Conservation (phyloP, 2,797 vertebrate genomes). For the Sciurus vulgaris region DNA sequence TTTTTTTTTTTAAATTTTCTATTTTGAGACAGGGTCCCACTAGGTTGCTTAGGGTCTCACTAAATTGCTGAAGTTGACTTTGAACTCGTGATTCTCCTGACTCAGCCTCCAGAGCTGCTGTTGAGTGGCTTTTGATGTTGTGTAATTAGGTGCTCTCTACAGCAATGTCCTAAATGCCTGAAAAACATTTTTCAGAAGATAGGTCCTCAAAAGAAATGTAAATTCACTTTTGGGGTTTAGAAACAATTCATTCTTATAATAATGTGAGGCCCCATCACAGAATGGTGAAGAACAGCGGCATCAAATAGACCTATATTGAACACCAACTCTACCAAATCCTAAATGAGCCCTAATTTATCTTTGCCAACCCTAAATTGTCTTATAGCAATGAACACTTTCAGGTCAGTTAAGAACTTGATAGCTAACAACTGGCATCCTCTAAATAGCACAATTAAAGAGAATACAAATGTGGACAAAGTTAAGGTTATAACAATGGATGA, state of each 20-base stretch:
- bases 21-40: too few species aligned
- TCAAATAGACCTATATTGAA: constrained; percentile 6
- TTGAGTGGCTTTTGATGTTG: not conserved
- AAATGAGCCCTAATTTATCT: not conserved
- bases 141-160: not conserved
- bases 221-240: not conserved
- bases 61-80: too few species aligned
- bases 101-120: too few species aligned
- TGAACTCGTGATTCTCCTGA: too few species aligned
- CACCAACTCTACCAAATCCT: not conserved
- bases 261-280: not conserved
- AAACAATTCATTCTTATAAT: not conserved
- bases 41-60: too few species aligned
- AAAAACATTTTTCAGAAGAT: not conserved
- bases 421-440: not conserved
- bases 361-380: not conserved
- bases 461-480: not conserved
- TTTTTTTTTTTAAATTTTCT: too few species aligned
- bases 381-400: not conserved
- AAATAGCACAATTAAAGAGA: not conserved
- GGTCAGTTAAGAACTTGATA: not conserved
- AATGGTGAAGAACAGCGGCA: not conserved
- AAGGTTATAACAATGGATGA: not conserved
- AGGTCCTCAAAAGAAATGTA: not conserved
- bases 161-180: not conserved